These are phyloP conservation scores for Shinisaurus crocodilurus DNA, from an alignment of 2,113 vertebrate species.

Conservation along the genomic window DNA sequence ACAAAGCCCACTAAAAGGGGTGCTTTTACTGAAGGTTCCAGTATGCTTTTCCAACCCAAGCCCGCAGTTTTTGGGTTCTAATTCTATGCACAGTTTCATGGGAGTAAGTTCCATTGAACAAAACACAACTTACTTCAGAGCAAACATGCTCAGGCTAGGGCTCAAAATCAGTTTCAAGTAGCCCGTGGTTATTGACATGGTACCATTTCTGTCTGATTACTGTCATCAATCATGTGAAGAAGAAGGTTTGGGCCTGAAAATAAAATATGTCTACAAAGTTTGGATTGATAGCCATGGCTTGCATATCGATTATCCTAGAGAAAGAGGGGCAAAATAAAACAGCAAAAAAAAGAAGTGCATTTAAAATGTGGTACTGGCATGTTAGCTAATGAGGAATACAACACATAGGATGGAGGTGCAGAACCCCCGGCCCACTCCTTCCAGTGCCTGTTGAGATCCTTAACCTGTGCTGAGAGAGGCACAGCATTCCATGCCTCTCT, in stretches of 20 bases:
- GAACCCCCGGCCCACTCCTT: no score
- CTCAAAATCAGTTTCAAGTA: conserved; percentile 31
- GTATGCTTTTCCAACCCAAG: neutral
- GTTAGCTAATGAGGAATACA: conserved; percentile 36
- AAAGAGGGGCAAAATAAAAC: conserved; percentile 32
- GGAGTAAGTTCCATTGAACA: neutral
- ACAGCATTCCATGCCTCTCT: no score
- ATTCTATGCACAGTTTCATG: neutral
- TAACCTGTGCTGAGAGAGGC: no score
- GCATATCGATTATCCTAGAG: conserved; percentile 67
- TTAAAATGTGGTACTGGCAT: conserved; percentile 38
- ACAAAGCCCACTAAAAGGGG: neutral
- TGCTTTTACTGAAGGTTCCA: neutral
- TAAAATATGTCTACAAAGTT: conserved; percentile 64
- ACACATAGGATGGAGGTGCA: neutral
- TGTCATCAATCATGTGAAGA: conserved; percentile 73
- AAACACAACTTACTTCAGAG: no score
- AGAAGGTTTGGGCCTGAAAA: conserved; percentile 66
- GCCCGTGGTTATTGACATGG: conserved; percentile 50
- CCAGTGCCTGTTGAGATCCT: no score
- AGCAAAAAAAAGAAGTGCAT: conserved; percentile 35
- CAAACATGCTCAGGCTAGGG: neutral
- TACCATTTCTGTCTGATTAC: conserved; percentile 71
- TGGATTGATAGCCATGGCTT: conserved; percentile 68
- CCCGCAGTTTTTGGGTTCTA: neutral